Percentiles rank a stretch among this genome's conserved stretches.
phyloP scores from a whole-genome alignment of 2,113 vertebrate species.

The Oryzias curvinotus region DNA sequence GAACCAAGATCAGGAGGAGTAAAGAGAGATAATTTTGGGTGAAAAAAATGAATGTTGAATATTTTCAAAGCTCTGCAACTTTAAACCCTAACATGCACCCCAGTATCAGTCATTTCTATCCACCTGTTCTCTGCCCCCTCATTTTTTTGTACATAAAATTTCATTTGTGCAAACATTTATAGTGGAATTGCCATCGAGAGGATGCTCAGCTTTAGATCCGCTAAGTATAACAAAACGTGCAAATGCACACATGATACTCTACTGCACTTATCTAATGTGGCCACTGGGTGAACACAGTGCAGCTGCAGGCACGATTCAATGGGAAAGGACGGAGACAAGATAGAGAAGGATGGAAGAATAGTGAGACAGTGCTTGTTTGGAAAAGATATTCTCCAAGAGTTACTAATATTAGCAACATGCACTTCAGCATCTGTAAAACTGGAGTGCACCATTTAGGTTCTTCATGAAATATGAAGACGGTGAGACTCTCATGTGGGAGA shows the following conservation, averaged over 20 bases:
- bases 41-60: too few species aligned
- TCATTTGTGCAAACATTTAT: slow-evolving; percentile 12
- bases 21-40: too few species aligned
- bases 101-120: too few species aligned
- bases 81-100: too few species aligned
- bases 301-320: slow-evolving; percentile 6
- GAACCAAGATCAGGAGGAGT: too few species aligned
- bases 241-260: slow-evolving; percentile 11
- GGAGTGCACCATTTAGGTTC: slow-evolving; percentile 37
- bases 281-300: slow-evolving; percentile 13
- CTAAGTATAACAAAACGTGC: background rate
- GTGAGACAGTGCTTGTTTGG: slow-evolving; percentile 5
- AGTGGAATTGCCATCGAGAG: slow-evolving; percentile 32
- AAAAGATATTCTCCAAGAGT: slow-evolving; percentile 22
- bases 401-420: slow-evolving; percentile 39
- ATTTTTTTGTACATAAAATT: slow-evolving; percentile 27
- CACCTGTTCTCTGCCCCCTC: background rate
- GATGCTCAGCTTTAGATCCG: slow-evolving; percentile 1
- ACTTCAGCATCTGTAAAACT: slow-evolving; percentile 24
- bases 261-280: slow-evolving; percentile 31
- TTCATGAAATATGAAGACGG: slow-evolving; percentile 31
- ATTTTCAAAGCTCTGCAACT: too few species aligned
- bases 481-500: slow-evolving; percentile 6
- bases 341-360: background rate
- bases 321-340: slow-evolving; percentile 7